A percentile compares a stretch with the other conserved stretches of the same genome.
Evolutionary conservation across 2,797 vertebrate genomes (phyloP).

Genomic region (Centropyge bicolor): DNA sequence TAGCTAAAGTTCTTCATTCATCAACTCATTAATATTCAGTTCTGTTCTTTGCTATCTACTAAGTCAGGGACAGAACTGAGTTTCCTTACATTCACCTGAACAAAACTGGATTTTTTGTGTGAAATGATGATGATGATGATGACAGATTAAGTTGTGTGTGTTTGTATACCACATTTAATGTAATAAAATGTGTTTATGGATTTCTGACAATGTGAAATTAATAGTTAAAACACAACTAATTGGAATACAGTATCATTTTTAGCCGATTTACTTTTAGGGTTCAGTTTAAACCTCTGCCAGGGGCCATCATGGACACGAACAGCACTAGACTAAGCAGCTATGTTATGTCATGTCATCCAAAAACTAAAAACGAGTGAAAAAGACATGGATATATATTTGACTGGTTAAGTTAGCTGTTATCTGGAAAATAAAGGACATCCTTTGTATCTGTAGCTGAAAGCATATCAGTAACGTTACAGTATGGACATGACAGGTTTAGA

Average conservation of each 20-base stretch:
- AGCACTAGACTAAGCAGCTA: not conserved
- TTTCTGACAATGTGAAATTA: not conserved
- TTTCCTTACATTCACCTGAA: not conserved
- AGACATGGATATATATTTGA: not conserved
- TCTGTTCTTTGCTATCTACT: not conserved
- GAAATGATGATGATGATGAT: too few relatives aligned
- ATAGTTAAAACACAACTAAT: not conserved
- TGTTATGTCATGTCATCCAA: too few relatives aligned
- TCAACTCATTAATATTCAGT: too few relatives aligned
- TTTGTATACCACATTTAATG: not conserved
- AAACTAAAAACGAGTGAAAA: not conserved
- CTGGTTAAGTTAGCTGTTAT: not conserved
- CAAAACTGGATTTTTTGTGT: not conserved
- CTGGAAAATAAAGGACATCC: accelerated
- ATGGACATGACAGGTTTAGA: constrained; percentile 3
- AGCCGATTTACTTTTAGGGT: too few relatives aligned
- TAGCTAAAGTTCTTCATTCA: too few relatives aligned
- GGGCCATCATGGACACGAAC: not conserved
- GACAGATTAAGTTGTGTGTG: not conserved
- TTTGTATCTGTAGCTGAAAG: not conserved
- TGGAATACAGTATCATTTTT: not conserved
- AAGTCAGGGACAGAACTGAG: not conserved
- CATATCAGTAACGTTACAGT: not conserved
- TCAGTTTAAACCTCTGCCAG: not conserved
- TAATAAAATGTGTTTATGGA: not conserved